Evolutionary conservation across 2,113 vertebrate genomes (phyloP).

Genomic region (Sterrhoptilus dennistouni): DNA sequence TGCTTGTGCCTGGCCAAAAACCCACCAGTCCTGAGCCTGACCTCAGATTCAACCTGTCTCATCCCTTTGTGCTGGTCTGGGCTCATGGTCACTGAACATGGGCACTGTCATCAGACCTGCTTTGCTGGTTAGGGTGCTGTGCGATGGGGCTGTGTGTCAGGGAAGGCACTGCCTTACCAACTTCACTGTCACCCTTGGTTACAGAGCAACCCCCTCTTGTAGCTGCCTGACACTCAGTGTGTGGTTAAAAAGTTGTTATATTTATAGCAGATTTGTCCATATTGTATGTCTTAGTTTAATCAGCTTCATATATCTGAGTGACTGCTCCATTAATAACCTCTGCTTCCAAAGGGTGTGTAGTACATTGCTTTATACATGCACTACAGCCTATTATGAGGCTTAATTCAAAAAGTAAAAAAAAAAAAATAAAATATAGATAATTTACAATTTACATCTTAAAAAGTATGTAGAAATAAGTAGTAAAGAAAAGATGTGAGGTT

Average conservation of each 20-base stretch:
- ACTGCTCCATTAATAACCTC: background rate
- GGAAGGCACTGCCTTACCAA: background rate
- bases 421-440: background rate
- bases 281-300: background rate
- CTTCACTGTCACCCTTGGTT: background rate
- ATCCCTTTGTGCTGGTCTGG: background rate
- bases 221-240: background rate
- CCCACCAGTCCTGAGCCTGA: background rate
- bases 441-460: background rate
- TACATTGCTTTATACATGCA: background rate
- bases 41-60: background rate
- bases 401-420: background rate
- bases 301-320: background rate
- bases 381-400: background rate
- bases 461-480: background rate
- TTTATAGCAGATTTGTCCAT: background rate
- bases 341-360: background rate
- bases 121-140: background rate
- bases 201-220: background rate
- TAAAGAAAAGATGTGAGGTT: background rate
- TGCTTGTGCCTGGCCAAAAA: background rate
- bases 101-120: background rate
- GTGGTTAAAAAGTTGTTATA: background rate
- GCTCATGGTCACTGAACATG: background rate
- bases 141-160: fast-evolving